Evolutionary conservation across 2,113 vertebrate genomes (phyloP).

Genomic region (Megaceryle torquata): DNA sequence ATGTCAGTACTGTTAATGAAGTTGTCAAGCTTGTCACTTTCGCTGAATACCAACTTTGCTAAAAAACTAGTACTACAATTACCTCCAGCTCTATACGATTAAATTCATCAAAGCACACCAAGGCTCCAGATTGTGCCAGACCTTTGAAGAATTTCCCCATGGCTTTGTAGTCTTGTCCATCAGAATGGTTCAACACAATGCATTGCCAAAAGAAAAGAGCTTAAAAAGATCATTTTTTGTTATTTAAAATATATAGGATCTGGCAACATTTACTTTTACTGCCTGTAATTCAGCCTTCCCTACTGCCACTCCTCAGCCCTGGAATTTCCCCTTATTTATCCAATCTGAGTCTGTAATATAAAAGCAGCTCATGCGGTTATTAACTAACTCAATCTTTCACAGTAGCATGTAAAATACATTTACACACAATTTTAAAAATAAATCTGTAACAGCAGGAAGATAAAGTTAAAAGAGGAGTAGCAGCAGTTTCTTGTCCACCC

Average conservation of each 20-base stretch:
- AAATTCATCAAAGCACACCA: conserved; percentile 76
- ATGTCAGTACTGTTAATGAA: conserved; percentile 75
- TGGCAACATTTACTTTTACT: not conserved
- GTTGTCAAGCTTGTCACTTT: conserved; percentile 75
- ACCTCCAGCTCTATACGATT: conserved; percentile 74
- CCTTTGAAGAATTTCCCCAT: conserved; percentile 76
- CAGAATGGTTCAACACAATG: conserved; percentile 51
- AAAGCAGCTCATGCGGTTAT: not conserved
- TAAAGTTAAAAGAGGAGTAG: not conserved
- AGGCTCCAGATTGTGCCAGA: conserved; percentile 63
- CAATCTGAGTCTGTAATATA: not conserved
- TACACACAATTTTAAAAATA: conserved; percentile 2
- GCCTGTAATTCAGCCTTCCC: not conserved
- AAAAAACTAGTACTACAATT: conserved; percentile 73
- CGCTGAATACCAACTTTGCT: conserved; percentile 71
- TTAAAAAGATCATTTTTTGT: not conserved
- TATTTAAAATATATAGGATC: conserved; percentile 20
- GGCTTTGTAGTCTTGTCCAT: conserved; percentile 66
- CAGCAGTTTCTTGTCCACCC: not conserved
- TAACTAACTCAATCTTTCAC: not conserved
- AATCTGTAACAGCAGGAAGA: not conserved
- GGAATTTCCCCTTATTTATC: conserved; percentile 14
- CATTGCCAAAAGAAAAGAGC: conserved; percentile 27
- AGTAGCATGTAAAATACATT: not conserved
- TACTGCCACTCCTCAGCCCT: fast-evolving